Base-by-base conservation (phyloP, 2,888 invertebrate genomes). In the Cryptops parisi region DNA sequence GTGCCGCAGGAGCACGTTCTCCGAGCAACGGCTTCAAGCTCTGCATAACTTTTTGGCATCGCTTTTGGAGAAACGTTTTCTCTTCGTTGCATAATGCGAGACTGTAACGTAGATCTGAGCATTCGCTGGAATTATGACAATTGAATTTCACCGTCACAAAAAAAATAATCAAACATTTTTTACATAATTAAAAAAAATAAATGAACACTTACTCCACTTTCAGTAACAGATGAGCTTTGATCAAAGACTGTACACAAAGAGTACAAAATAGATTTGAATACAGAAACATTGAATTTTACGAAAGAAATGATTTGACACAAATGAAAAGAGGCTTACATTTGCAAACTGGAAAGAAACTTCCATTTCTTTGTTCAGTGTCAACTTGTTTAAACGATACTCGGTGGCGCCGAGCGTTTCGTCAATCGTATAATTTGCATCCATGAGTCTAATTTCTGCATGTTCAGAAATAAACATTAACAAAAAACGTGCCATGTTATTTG, bases 31-130 rank as follows among this genome's bases (percentile, higher is more conserved):
- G 58, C 39, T 63, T 60, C 61, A 72, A 60, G 5, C 61, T 64
- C 39, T 64, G 60, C 49, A 65, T 60, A 1, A 65, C 66, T 47
- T 63, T 62, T 39, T 60, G 56, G 38, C 62, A 60, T 17, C 72
- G 58, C 15, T 59, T 58, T 25, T 59, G 57, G 17, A 66, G 61
- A 57, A 69, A 71, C 5, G 62, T 61, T 55, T 68, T 68, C 58
- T 72, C 71, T 26, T 66, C 64, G 15, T 68, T 64, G 58, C 69
- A 68, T 15, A 72, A 59, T 40, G 67, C 64, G 43, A 69, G 57
- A 47, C 70, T 68, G 63, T 68, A 70, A 6, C 71, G 61, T 15
- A 72, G 58, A 52, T 68, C 68, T 6, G 70, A 67, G 17, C 65
- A 61, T 33, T 62, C 60, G 53, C 71, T 71, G 61, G 12, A n/a